Evolutionary conservation across 2,888 invertebrate genomes (phyloP).

Genomic region (Lochmaea crataegi): DNA sequence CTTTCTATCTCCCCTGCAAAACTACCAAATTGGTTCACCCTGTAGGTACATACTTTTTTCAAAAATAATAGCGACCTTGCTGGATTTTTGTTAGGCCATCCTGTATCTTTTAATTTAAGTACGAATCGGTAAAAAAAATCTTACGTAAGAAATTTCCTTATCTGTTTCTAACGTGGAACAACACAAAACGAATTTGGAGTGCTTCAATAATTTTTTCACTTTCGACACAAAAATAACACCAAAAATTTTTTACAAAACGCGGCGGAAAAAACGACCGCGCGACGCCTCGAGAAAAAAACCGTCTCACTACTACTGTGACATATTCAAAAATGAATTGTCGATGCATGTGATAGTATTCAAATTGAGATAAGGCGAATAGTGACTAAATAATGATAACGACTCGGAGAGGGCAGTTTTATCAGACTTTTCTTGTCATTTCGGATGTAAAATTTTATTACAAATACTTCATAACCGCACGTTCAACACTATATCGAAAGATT

Average conservation of each 20-base stretch:
- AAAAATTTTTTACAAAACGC: background rate
- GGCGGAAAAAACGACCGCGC: conserved; percentile 10
- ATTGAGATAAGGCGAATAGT: conserved; percentile 45
- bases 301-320: conserved; percentile 34
- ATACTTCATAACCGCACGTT: conserved; percentile 18
- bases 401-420: conserved; percentile 43
- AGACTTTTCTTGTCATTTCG: conserved; percentile 37
- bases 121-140: too few relatives aligned
- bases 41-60: too few relatives aligned
- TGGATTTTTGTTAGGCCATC: too few relatives aligned
- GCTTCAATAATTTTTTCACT: background rate
- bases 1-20: too few relatives aligned
- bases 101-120: too few relatives aligned
- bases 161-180: too few relatives aligned
- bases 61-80: too few relatives aligned
- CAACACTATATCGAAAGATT: background rate
- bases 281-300: conserved; percentile 17
- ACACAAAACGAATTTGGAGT: background rate
- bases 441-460: conserved; percentile 36
- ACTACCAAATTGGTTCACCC: too few relatives aligned
- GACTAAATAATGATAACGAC: conserved; percentile 44
- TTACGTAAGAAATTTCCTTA: too few relatives aligned
- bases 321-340: conserved; percentile 44
- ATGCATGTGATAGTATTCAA: conserved; percentile 43
- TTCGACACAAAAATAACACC: background rate